Evolutionary conservation across 2,888 invertebrate species (phyloP), one percentile per base, ranked within the genome.

Genomic region (Caenorhabditis becei): DNA sequence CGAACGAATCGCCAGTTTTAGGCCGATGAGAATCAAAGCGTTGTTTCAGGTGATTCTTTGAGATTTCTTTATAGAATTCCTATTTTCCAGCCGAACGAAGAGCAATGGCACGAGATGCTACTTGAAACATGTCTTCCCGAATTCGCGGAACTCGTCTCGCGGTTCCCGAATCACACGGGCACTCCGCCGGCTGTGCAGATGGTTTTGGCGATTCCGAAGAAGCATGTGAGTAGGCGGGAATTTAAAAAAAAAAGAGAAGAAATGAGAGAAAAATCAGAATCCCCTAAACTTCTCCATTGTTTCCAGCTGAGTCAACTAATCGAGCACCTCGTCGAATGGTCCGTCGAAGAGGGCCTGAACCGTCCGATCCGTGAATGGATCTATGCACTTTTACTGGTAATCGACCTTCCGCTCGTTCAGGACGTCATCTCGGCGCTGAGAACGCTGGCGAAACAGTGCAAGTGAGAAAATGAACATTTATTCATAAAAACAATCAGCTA

Each of bases 301-400:
- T 79, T 81, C 11, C 65, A 85, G 85, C 56, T 83, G 2, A 77
- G 78, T 24, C 59, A 71, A 54, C 58, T 85, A 1, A 75, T 85
- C 37, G 58, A 80, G 14, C 63, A 72, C 41, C 53, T 85, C n/a
- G 77, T 79, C 24, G 83, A 80, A 11, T 85, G 85, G 85, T 49
- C 80, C 0, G 56, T 65, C 1, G 51, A 75, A 23, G 83, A 82
- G 35, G 77, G 83, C 5, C 44, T 86, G 10, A 75, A 53, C 11
- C 78, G 85, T n/a, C 85, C 82, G 44, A 61, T 85, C 28, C 79
- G 85, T 26, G 82, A 85, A 66, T 86, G 86, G 86, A 63, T 85
- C 14, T 84, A 72, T 35, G 69, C 83, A 10, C 69, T 86, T 14
- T 51, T 86, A 1, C 53, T 84, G 1, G 72, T 80, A 4, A 74